These are phyloP conservation scores for Eonycteris spelaea DNA, from an alignment of 2,113 vertebrate species.

Conservation along the genomic window DNA sequence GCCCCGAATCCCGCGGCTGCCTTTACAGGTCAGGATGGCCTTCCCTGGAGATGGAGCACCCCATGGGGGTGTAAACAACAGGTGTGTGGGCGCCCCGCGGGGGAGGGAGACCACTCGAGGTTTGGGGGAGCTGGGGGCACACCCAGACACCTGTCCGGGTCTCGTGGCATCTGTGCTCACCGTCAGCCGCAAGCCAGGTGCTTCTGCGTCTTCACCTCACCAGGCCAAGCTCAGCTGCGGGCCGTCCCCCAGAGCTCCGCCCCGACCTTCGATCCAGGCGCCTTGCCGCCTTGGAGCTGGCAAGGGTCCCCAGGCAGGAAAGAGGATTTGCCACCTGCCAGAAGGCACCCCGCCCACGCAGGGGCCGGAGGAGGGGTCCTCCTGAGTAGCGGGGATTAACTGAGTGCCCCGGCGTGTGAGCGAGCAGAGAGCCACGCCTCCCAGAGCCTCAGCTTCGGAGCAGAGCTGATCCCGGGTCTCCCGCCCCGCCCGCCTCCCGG, in stretches of 20 bases:
- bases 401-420: background rate
- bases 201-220: accelerated
- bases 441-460: background rate
- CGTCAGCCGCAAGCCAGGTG: background rate
- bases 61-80: background rate
- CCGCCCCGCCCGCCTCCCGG: background rate
- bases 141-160: accelerated
- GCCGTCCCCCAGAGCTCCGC: accelerated
- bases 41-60: background rate
- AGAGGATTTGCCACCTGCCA: background rate
- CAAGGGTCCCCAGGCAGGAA: background rate
- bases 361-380: background rate
- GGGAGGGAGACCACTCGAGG: background rate
- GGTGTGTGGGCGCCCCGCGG: accelerated
- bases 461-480: background rate
- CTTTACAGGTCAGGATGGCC: background rate
- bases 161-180: accelerated
- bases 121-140: accelerated
- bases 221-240: too few species aligned
- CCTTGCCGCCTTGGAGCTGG: background rate
- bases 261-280: background rate
- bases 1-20: too few species aligned
- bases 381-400: background rate
- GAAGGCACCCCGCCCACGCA: too few species aligned
- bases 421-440: background rate